phyloP scores from a whole-genome alignment of 2,888 invertebrate genomes.

The Drosophila meridiana region DNA sequence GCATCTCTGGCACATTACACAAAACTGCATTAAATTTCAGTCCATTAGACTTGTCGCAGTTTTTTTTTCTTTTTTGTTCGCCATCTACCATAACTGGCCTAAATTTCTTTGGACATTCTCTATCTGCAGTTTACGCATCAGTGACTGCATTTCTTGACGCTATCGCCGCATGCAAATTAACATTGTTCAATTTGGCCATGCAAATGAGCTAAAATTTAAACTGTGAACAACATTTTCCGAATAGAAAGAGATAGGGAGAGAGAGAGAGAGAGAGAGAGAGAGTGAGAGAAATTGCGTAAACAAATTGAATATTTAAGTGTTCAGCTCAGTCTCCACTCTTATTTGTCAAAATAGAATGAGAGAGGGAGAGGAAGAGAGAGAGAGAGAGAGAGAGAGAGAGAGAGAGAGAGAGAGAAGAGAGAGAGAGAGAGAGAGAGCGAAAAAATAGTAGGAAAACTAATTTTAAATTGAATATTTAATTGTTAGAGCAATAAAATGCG shows the following conservation, averaged over 20 bases:
- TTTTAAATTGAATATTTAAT: background rate
- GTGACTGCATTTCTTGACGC: conserved; percentile 56
- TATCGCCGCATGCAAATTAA: conserved; percentile 46
- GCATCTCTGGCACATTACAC: conserved; percentile 43
- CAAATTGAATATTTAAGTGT: background rate
- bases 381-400: background rate
- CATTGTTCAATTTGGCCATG: conserved; percentile 27
- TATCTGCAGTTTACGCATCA: conserved; percentile 74
- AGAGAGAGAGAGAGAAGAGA: background rate
- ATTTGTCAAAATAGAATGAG: no score
- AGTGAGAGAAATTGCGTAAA: background rate
- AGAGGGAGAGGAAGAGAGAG: background rate
- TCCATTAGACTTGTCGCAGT: conserved; percentile 57
- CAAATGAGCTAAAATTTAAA: conserved; percentile 44
- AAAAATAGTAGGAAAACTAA: background rate
- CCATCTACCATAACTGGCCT: conserved; percentile 7
- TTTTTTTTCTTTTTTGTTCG: background rate
- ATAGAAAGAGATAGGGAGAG: background rate
- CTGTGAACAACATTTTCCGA: background rate
- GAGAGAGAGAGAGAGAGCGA: background rate
- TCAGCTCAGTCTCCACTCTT: no score
- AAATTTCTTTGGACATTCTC: conserved; percentile 51
- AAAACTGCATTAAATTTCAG: conserved; percentile 69
- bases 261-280: background rate
- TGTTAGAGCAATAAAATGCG: background rate